phyloP scores from a whole-genome alignment of 2,888 invertebrate species.

The Colletes collaris region DNA sequence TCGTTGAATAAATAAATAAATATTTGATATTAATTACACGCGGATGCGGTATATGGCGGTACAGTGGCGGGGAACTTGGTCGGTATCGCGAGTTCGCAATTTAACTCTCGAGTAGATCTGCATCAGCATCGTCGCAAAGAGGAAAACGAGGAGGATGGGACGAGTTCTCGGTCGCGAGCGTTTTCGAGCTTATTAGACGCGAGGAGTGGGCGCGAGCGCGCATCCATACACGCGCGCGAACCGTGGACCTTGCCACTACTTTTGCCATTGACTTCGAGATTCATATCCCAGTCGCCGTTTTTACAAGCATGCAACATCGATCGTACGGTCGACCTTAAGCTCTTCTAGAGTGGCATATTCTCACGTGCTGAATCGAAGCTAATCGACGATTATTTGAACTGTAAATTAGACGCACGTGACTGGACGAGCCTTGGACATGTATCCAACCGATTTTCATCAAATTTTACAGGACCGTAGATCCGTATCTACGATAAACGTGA shows the following conservation, averaged over 20 bases:
- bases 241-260: slow-evolving; percentile 69
- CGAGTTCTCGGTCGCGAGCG: slow-evolving; percentile 70
- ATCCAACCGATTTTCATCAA: not conserved
- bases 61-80: not conserved
- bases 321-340: slow-evolving; percentile 58
- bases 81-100: slow-evolving; percentile 5
- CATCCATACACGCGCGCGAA: not conserved
- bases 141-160: slow-evolving; percentile 24
- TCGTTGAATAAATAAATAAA: not conserved
- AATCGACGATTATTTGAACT: slow-evolving; percentile 8
- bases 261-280: slow-evolving; percentile 66
- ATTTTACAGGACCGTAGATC: not conserved
- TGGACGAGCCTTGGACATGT: no score
- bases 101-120: slow-evolving; percentile 33
- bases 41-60: not conserved
- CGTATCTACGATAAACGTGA: no score
- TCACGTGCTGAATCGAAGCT: slow-evolving; percentile 18
- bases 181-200: slow-evolving; percentile 50
- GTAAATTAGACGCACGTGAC: slow-evolving; percentile 16
- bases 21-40: slow-evolving; percentile 2
- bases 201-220: not conserved
- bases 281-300: slow-evolving; percentile 74
- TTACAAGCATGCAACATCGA: slow-evolving; percentile 74
- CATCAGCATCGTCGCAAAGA: slow-evolving; percentile 29
- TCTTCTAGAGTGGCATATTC: slow-evolving; percentile 3